These are phyloP conservation scores for Idaea straminata DNA, from an alignment of 2,888 invertebrate genomes.

Conservation along the genomic window DNA sequence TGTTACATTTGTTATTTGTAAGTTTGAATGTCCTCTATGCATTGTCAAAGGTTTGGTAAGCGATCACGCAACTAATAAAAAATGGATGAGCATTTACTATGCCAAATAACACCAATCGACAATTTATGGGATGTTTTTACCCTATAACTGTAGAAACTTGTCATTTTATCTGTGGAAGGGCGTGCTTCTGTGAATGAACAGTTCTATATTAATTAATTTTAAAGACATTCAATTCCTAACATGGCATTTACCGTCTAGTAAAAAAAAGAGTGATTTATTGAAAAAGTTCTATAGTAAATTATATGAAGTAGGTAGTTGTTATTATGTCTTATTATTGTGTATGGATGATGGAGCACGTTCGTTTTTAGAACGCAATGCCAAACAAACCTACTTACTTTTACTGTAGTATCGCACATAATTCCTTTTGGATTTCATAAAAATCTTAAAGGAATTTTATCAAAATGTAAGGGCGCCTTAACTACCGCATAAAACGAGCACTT, in stretches of 20 bases:
- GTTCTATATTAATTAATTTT: constrained; percentile 40
- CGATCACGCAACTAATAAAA: too few species aligned
- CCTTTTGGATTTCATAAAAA: background rate
- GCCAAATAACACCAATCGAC: too few species aligned
- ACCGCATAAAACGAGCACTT: background rate
- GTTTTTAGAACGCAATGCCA: constrained; percentile 54
- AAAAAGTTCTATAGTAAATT: constrained; percentile 65
- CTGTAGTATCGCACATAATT: constrained; percentile 47
- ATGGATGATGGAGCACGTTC: constrained; percentile 17
- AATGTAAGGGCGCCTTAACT: constrained; percentile 16
- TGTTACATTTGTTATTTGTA: too few species aligned
- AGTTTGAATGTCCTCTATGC: too few species aligned
- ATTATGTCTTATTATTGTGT: constrained; percentile 17
- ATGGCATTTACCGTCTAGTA: constrained; percentile 77
- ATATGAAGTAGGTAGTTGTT: constrained; percentile 51
- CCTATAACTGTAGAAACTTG: too few species aligned
- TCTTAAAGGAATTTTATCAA: constrained; percentile 37
- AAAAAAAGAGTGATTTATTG: constrained; percentile 69
- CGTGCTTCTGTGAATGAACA: constrained; percentile 3
- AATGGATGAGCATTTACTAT: too few species aligned
- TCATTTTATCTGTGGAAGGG: background rate
- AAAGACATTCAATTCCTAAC: constrained; percentile 70
- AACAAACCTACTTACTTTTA: constrained; percentile 51
- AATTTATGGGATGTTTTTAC: too few species aligned
- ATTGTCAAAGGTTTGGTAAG: too few species aligned